Base-by-base conservation (phyloP, 2,113 vertebrate species). In the Trogon surrucura region DNA sequence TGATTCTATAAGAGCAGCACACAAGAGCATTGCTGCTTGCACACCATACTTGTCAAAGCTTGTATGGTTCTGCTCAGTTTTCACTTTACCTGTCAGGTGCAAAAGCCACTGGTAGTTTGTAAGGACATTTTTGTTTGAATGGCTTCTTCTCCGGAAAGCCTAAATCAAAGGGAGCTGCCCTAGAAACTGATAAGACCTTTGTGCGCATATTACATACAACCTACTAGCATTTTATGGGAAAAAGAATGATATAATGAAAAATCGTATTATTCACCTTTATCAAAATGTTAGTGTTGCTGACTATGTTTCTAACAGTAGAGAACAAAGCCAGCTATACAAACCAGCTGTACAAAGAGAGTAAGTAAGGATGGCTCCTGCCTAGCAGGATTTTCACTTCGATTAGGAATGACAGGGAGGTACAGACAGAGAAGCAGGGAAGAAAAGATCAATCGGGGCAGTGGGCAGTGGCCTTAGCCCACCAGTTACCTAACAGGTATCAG, bases 401-500 rank as follows among this genome's bases (percentile, higher is more conserved):
- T 80, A 34, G 47, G 56, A 78, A 72, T 0, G 7, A 65, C 2
- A 34, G 23, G 32, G 34, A 67, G 29, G 30, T 58, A 53, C 17
- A 44, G 48, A n/a, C 17, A 77, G 30, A 75, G 27, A 70, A 11
- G 29, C 10, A 47, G 32, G 13, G 34, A 79, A 75, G 12, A 25
- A 74, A 56, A 57, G 34, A 50, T 65, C 11, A 19, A 1, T 9
- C 16, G 23, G 27, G 6, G 25, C 56, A 54, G 80, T 16, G 38
- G 27, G 12, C 36, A 78, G 25, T 48, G 44, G 45, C 16, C 32
- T 67, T 54, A 61, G 25, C 13, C 58, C 41, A 22, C 18, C 53
- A 72, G 32, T 22, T 61, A 21, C 41, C 18, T 48, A 44, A 50
- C 0, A 1, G 32, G 9, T 62, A 41, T 26, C 3, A 0, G 7